Evolutionary conservation across 2,888 invertebrate genomes (phyloP), one percentile per base, ranked within the genome.

Genomic region (Drosophila mettleri): DNA sequence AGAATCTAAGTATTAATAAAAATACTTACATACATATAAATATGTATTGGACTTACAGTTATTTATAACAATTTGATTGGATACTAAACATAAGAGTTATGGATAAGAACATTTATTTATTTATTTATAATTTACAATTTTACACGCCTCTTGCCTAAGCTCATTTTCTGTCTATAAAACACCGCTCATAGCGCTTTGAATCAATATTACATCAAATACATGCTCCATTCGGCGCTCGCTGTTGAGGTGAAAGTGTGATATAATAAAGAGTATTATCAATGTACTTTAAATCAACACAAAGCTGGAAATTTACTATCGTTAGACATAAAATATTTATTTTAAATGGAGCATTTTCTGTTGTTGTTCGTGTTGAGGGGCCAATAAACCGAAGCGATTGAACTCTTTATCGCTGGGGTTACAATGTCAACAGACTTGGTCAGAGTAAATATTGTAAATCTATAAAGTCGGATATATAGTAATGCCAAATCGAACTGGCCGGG

Each of bases 331-430:
- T 86, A 69, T 81, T 83, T 80, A 65, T 62, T 77, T 65, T 27
- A 74, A 64, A 65, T 59, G 16, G 53, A 52, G 63, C 20, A 54
- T n/a, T n/a, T n/a, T n/a, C 16, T 34, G 20, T 12, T 29, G 22
- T 20, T 46, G 31, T 51, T 52, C 31, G 39, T 53, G 51, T 14
- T 22, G 10, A 46, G 46, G 39, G 70, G 69, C 81, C 78, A 73
- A 82, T 87, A 87, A 87, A 86, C 83, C 64, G 66, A 86, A 62
- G 88, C 86, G 70, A 84, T 88, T 88, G 83, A 84, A 84, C 88
- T 85, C 88, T 87, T 87, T 83, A 83, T 83, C 83, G 74, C 63
- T 52, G 18, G 34, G 54, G 46, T 45, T 41, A 36, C 18, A 38
- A n/a, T 31, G 61, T 64, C 60, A 70, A 74, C 55, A 78, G 58